Evolutionary conservation across 1,140 invertebrate species (phyloP), one percentile per base, ranked within the genome.

Genomic region (Rhagoletis zephyria): DNA sequence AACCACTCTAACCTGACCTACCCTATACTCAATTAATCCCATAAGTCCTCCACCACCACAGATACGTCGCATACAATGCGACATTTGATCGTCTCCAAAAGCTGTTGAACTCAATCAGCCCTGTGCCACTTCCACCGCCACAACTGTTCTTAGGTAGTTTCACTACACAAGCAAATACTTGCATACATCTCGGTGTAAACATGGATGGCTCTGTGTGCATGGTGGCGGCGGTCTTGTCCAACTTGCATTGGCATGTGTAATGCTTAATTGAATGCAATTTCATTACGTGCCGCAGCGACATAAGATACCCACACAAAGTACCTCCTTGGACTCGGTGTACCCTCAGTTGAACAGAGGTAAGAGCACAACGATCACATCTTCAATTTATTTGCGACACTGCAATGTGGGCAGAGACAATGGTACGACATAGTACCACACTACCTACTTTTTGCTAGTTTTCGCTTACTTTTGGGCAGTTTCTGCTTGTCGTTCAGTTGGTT

Each of bases 241-340:
- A n/a, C n/a, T n/a, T 81, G 74, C 74, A 74, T 45, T 74, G 70
- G 70, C 70, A 81, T 81, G 60, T 85, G 59, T 85, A 63, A 85
- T 85, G 85, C 59, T 87, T 87, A 87, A 87, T 87, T 87, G 86
- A 87, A 87, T 87, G 86, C 86, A 67, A 87, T 87, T 87, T 87
- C 86, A 87, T 87, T 87, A 87, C 85, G 30, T 45, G 85, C 60
- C 85, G 30, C 85, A 61, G 51, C 40, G 48, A 12, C 14, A n/a
- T n/a, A n/a, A n/a, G n/a, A n/a, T n/a, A n/a, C n/a, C n/a, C n/a
- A n/a, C n/a, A n/a, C n/a, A n/a, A n/a, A n/a, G n/a, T n/a, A n/a
- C n/a, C n/a, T n/a, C n/a, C n/a, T n/a, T n/a, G n/a, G n/a, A n/a
- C n/a, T n/a, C n/a, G 30, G 30, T 30, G 30, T 30, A 1, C 30